Evolutionary conservation across 2,888 invertebrate genomes (phyloP), one percentile per base, ranked within the genome.

Genomic region (Nineta flava): DNA sequence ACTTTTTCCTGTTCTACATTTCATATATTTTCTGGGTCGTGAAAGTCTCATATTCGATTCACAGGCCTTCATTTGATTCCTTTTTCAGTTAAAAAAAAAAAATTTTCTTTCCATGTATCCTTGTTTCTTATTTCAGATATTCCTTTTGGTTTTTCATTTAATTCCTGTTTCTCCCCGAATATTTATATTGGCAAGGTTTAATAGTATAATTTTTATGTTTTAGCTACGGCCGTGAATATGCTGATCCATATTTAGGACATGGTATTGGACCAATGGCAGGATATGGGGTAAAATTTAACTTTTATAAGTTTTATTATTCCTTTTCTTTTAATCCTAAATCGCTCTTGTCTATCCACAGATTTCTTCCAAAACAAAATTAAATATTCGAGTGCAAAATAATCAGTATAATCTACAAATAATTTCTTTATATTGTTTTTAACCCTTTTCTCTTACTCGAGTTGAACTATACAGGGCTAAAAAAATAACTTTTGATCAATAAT

Each of bases 241-340:
- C 90, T 60, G 94, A 95, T 71, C 92, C 93, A 52, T 94, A 93
- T 72, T 75, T 95, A 65, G 91, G 87, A 59, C 94, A 94, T 73
- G 85, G 92, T 56, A 93, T 95, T 67, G 95, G 95, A 65, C 95
- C 95, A 60, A 87, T 95, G 62, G 87, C 95, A 58, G 93, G 94
- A 64, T 95, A 95, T 71, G 94, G 93, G 80, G 94, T 95, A 79
- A 81, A 80, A 66, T 19, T 45, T 31, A 47, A 38, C n/a, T 12
- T 38, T 38, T n/a, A 32, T 15, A 9, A 38, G 9, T 38, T 13
- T 15, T 38, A 47, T 41, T 46, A 50, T 53, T 44, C 16, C 15
- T 21, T 13, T 45, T 26, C n/a, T 49, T 19, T 17, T 19, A 26
- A 46, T 42, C 2, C 16, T 31, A 46, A 15, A 9, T 55, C 57